Conservation (phyloP, 2,113 vertebrate species). For the Machaerirhynchus nigripectus region DNA sequence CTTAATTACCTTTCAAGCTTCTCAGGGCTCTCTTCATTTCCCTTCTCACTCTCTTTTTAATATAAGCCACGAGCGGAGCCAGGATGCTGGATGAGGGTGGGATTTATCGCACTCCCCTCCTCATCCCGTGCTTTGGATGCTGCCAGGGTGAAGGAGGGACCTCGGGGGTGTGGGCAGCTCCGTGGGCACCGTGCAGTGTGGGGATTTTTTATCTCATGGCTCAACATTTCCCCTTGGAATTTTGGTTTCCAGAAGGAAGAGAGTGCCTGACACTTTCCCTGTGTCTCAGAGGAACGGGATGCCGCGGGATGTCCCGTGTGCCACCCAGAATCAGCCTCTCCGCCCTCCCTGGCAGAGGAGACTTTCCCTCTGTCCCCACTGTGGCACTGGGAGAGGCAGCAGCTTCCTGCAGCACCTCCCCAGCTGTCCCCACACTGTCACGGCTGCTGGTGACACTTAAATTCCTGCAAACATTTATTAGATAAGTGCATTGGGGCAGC, state of each 20-base stretch:
- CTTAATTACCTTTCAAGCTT: constrained; percentile 56
- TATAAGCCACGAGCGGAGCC: neutral
- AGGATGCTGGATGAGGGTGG: neutral
- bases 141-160: neutral
- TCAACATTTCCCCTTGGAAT: neutral
- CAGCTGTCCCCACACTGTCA: neutral
- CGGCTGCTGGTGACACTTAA: neutral
- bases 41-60: neutral
- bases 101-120: neutral
- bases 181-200: accelerated
- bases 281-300: neutral
- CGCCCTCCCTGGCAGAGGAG: neutral
- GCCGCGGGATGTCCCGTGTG: accelerated
- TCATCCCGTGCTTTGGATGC: neutral
- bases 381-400: neutral
- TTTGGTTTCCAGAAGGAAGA: neutral
- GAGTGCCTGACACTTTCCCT: accelerated
- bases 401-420: neutral
- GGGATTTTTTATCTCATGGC: neutral
- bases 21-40: constrained; percentile 7
- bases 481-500: neutral
- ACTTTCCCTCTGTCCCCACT: accelerated
- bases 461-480: neutral
- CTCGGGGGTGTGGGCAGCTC: neutral
- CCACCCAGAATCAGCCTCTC: neutral